Evolutionary conservation across 1,140 invertebrate genomes (phyloP), one percentile per base, ranked within the genome.

Genomic region (Elysia chlorotica): DNA sequence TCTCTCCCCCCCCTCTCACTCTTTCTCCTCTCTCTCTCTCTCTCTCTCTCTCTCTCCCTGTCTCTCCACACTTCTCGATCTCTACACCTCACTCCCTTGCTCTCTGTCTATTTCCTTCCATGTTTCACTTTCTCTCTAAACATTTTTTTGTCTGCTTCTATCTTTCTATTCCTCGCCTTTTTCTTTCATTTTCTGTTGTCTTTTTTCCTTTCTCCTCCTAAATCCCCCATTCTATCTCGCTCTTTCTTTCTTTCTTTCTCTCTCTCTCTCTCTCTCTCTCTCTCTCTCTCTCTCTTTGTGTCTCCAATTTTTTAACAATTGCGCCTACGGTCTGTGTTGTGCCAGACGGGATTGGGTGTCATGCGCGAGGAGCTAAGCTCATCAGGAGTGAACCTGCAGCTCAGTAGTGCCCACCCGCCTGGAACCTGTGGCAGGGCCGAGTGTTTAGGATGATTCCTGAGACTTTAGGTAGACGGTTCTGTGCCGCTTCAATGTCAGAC

Each of bases 231-330:
- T 59, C 10, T 59, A 10, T 59, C 56, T 25, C 56, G 10, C 56
- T 59, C 56, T 59, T 30, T 10, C 25, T 25, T 25, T 25, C 56
- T 25, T 25, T 59, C 56, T 59, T 25, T 59, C 56, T 59, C 56
- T 59, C 56, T 10, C 56, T 59, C 56, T 59, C 56, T 59, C 25
- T 59, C 56, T 37, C 66, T 68, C 23, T 33, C 66, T 68, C 41
- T 33, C 38, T 54, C 66, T 68, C n/a, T 54, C 66, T 68, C 38
- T 56, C 41, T 68, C 2, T 68, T 48, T 38, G 35, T 66, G 5
- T 66, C 35, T 66, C 38, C n/a, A n/a, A n/a, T n/a, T n/a, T n/a
- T n/a, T n/a, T n/a, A n/a, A n/a, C n/a, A n/a, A n/a, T n/a, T n/a
- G n/a, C n/a, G n/a, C n/a, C n/a, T n/a, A n/a, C n/a, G n/a, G n/a